These are phyloP conservation scores for Hypotaenidia okinawae DNA, from an alignment of 2,797 vertebrate genomes.

Conservation along the genomic window DNA sequence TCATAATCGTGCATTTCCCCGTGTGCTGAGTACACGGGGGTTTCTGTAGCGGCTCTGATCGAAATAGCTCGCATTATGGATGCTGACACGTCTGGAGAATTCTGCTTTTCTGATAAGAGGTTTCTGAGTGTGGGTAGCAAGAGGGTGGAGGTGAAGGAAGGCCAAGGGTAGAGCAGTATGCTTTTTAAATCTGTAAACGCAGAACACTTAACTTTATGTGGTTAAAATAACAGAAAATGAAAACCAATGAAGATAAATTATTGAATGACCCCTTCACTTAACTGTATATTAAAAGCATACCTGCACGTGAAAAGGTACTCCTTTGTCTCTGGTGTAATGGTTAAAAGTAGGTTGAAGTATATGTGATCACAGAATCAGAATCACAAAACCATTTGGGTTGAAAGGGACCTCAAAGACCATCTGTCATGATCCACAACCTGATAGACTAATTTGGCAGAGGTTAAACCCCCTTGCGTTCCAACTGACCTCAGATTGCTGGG, in stretches of 20 bases:
- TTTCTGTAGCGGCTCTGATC: neutral
- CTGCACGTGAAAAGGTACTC: neutral
- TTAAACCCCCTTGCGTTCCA: no score
- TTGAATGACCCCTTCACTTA: neutral
- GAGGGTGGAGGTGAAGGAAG: neutral
- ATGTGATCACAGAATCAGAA: neutral
- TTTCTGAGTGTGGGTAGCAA: neutral
- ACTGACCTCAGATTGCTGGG: no score
- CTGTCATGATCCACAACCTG: no score
- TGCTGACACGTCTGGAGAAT: neutral
- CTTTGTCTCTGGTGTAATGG: neutral
- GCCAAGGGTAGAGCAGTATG: neutral
- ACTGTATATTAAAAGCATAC: neutral
- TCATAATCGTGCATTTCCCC: neutral
- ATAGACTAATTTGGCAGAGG: no score
- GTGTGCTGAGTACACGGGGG: no score
- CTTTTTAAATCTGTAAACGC: neutral
- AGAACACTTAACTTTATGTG: neutral
- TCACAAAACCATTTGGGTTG: no score
- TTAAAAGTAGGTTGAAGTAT: neutral
- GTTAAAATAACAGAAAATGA: neutral
- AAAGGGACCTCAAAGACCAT: no score
- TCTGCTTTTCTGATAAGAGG: neutral
- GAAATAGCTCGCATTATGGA: neutral
- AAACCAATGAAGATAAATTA: neutral